Evolutionary conservation across 1,140 invertebrate species (phyloP), one percentile per base, ranked within the genome.

Genomic region (Arion vulgaris): DNA sequence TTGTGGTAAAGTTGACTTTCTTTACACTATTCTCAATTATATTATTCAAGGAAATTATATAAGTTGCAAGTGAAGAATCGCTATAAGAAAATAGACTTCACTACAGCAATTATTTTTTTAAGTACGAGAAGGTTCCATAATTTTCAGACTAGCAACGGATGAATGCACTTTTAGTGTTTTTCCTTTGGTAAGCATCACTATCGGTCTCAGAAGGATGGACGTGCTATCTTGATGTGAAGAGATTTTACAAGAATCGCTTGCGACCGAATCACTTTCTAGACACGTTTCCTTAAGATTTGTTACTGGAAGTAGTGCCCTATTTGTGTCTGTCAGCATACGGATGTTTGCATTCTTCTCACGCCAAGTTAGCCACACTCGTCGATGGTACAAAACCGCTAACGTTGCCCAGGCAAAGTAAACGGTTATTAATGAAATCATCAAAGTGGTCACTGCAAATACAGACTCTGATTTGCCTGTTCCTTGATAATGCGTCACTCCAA

Each of bases 331-430:
- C 45, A 39, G 5, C 45, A 75, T 51, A 0, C 17, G 73, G 45
- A 75, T 75, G 19, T 51, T 7, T 2, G 73, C 73, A 26, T 39
- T 75, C 53, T 51, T 75, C 2, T 78, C 76, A 11, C 76, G 23
- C 76, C 76, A 78, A 0, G 57, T 41, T 15, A 39, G 36, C 32
- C 38, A 78, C 4, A 78, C 76, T 1, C 76, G 53, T 17, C 51
- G 53, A 26, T 78, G 76, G 36, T 78, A 78, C 5, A 78, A 23
- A 32, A 78, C 13, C n/a, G 76, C 76, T 7, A 78, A 36, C 4
- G 45, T 41, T 1, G 76, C 76, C 76, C 76, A 78, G 17, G 76
- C 51, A 41, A 36, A 51, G 76, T 78, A 78, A 17, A 78, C 76
- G 15, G 38, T 36, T 39, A 78, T 68, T 15, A 78, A 26, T 1